These are phyloP conservation scores for Rhodophaea formosa DNA, from an alignment of 2,888 invertebrate species.

Conservation along the genomic window DNA sequence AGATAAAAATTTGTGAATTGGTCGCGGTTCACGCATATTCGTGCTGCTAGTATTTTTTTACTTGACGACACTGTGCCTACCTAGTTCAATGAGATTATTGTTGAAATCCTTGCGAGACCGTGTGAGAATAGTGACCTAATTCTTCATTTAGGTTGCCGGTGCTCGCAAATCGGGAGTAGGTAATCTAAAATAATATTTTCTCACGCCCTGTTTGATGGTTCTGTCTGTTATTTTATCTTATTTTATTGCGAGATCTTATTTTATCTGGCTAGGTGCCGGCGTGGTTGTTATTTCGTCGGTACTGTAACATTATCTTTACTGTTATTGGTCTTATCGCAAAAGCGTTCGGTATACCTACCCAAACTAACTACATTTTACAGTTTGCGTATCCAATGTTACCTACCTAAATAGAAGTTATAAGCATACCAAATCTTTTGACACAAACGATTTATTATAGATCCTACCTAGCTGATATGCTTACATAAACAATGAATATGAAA, in stretches of 20 bases:
- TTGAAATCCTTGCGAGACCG: constrained; percentile 25
- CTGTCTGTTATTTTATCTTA: neutral
- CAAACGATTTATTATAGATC: too few relatives aligned
- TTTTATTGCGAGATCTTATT: neutral
- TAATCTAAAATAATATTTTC: constrained; percentile 22
- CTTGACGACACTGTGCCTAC: too few relatives aligned
- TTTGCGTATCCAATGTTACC: neutral
- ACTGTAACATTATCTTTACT: neutral
- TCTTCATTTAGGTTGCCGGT: constrained; percentile 37
- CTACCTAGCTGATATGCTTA: too few relatives aligned
- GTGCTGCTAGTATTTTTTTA: neutral
- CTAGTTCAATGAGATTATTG: constrained; percentile 6
- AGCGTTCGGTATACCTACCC: neutral
- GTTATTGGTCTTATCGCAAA: neutral
- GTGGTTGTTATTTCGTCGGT: neutral
- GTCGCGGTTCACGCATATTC: constrained; percentile 4
- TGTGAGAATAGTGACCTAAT: constrained; percentile 42
- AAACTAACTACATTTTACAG: neutral
- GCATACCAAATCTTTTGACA: too few relatives aligned
- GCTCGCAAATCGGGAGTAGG: constrained; percentile 23
- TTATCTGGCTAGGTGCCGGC: neutral
- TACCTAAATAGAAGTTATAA: too few relatives aligned
- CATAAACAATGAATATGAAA: too few relatives aligned
- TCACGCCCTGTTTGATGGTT: neutral
- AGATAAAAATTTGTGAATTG: constrained; percentile 27